Conservation (phyloP, 2,113 vertebrate genomes). For the Anoplopoma fimbria region DNA sequence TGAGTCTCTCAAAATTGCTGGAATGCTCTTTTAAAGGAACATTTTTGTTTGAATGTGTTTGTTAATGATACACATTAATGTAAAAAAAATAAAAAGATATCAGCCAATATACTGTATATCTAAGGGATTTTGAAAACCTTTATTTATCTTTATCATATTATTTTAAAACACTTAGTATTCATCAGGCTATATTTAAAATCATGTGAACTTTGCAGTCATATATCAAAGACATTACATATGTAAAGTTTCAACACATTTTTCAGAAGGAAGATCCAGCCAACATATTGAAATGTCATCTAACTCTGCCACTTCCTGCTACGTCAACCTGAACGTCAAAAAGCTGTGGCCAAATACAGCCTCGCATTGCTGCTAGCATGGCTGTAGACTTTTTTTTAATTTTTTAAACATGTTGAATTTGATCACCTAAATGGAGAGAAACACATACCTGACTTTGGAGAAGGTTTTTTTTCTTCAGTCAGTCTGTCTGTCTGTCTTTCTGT, state of each 20-base stretch:
- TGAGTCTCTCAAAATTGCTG: background rate
- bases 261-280: background rate
- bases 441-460: background rate
- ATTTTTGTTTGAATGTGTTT: background rate
- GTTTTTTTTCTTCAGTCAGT: constrained; percentile 31
- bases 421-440: background rate
- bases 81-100: background rate
- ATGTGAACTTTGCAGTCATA: background rate
- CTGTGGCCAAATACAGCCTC: background rate
- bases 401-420: background rate
- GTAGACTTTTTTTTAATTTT: background rate
- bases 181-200: background rate
- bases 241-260: background rate
- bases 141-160: background rate
- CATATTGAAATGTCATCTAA: background rate
- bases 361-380: constrained; percentile 28
- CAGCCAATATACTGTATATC: background rate
- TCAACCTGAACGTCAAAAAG: background rate
- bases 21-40: background rate
- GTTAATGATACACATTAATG: background rate
- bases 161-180: background rate
- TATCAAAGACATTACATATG: background rate
- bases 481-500: constrained; percentile 54
- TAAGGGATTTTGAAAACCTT: background rate
- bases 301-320: background rate